Conservation (phyloP, 2,797 vertebrate species). For the Petrocephalus sullivani region DNA sequence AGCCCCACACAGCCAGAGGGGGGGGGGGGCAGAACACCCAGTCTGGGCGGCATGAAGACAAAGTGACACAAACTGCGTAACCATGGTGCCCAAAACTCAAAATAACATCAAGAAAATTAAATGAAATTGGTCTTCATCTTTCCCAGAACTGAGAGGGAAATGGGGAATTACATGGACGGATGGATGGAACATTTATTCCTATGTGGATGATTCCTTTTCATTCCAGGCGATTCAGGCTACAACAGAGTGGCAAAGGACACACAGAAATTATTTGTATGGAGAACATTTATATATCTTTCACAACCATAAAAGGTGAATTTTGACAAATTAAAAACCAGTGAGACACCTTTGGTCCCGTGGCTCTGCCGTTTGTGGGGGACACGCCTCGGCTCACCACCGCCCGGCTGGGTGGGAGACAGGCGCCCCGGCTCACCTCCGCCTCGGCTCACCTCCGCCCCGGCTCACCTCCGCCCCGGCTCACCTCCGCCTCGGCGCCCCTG, state of each 20-base stretch:
- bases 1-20: not conserved
- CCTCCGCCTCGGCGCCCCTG: conserved; percentile 49
- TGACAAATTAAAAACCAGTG: not conserved
- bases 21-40: not conserved
- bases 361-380: not conserved
- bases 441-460: conserved; percentile 41
- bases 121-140: not conserved
- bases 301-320: not conserved
- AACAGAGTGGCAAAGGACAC: not conserved
- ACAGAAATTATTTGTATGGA: not conserved
- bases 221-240: not conserved
- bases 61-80: not conserved
- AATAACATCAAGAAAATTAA: not conserved
- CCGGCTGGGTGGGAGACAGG: too few species aligned
- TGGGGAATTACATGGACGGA: not conserved
- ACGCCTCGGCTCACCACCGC: too few species aligned
- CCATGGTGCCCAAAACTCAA: not conserved
- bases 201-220: not conserved
- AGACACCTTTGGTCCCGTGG: not conserved
- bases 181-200: not conserved
- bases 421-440: too few species aligned
- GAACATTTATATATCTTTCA: not conserved
- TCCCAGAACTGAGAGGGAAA: not conserved
- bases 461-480: not conserved
- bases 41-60: not conserved